Percentiles rank a stretch among this genome's conserved stretches.
Conservation (phyloP, 2,888 invertebrate species). For the Tetranychus piercei region DNA sequence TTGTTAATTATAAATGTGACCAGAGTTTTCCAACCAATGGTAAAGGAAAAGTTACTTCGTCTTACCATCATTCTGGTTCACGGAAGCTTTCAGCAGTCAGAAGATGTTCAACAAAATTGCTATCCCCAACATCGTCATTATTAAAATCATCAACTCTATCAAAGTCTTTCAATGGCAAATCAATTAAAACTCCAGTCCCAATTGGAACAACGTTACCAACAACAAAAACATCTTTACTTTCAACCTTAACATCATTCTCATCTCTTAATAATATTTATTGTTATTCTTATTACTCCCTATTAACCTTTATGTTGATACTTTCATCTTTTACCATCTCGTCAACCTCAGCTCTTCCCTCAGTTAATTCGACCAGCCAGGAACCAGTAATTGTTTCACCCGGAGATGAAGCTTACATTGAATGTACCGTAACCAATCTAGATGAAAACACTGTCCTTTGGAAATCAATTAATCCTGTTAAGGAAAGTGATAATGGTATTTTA, state of each 20-base stretch:
- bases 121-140: neutral
- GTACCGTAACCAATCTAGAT: conserved; percentile 52
- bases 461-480: conserved; percentile 7
- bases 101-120: too few species aligned
- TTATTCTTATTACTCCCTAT: neutral
- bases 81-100: too few species aligned
- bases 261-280: neutral
- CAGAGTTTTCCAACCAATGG: too few species aligned
- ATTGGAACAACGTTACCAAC: too few species aligned
- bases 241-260: neutral
- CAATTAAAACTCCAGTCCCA: neutral
- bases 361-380: conserved; percentile 24
- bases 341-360: neutral
- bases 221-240: too few species aligned
- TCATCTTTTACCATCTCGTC: neutral
- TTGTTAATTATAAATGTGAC: too few species aligned
- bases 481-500: conserved; percentile 16
- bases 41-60: too few species aligned
- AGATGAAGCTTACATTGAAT: conserved; percentile 59
- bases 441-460: conserved; percentile 44
- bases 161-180: conserved; percentile 1
- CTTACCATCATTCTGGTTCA: too few species aligned
- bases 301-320: neutral
- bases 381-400: conserved; percentile 46
- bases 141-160: neutral